Evolutionary conservation across 2,888 invertebrate species (phyloP).

Genomic region (Leptinotarsa juncta): DNA sequence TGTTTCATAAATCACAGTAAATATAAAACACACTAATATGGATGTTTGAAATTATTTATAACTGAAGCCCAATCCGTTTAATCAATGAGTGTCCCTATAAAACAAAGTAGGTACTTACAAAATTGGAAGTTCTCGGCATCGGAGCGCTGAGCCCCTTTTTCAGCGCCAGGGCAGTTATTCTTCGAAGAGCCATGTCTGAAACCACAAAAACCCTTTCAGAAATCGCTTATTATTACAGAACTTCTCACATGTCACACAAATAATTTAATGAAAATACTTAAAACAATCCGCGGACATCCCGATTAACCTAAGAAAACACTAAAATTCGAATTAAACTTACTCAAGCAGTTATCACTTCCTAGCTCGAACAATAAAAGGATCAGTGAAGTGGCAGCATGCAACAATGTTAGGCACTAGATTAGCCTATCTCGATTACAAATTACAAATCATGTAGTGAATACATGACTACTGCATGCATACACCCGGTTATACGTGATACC

Average conservation of each 20-base stretch:
- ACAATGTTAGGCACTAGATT: neutral
- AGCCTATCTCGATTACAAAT: neutral
- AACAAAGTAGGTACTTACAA: neutral
- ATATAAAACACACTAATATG: too few relatives aligned
- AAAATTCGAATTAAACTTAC: neutral
- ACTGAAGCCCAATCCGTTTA: too few relatives aligned
- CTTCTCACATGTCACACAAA: neutral
- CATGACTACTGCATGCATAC: neutral
- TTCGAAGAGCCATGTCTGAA: slow-evolving; percentile 15
- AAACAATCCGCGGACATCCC: slow-evolving; percentile 1
- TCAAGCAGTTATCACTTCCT: neutral
- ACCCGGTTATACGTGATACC: neutral
- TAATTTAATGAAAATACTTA: neutral
- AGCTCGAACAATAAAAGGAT: neutral
- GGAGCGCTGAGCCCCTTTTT: neutral
- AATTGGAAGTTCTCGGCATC: slow-evolving; percentile 1
- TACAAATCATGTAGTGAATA: neutral
- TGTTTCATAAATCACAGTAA: too few relatives aligned
- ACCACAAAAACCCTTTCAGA: neutral
- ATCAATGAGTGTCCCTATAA: too few relatives aligned
- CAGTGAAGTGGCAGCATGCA: neutral
- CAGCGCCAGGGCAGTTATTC: neutral
- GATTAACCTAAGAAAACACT: neutral
- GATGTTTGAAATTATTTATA: too few relatives aligned
- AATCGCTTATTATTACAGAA: neutral